phyloP scores from a whole-genome alignment of 2,113 vertebrate genomes.

The Atractosteus spatula region DNA sequence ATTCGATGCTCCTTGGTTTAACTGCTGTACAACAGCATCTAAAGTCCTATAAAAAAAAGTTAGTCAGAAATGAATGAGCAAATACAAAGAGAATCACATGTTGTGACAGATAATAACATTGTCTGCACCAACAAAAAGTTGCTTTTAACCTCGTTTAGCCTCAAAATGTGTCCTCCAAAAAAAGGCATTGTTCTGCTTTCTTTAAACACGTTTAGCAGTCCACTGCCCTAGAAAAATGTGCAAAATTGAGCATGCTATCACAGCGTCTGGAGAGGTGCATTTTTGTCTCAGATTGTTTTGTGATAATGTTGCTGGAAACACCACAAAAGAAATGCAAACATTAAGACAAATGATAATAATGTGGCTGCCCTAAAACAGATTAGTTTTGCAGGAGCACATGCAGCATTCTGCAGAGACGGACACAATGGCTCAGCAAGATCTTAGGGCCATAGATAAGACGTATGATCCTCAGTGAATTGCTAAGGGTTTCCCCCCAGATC shows the following conservation, averaged over 20 bases:
- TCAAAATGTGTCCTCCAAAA: conserved; percentile 63
- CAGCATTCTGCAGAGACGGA: not conserved
- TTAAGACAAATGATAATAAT: conserved; percentile 14
- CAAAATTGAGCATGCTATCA: conserved; percentile 19
- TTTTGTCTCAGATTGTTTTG: conserved; percentile 32
- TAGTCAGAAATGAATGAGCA: conserved; percentile 66
- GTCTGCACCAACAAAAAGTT: conserved; percentile 52
- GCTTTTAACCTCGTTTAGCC: conserved; percentile 71
- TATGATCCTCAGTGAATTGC: not conserved
- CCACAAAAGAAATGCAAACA: conserved; percentile 30
- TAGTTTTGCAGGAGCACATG: conserved; percentile 19
- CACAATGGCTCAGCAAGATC: too few species aligned
- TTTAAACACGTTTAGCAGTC: conserved; percentile 50
- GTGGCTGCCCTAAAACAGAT: conserved; percentile 22
- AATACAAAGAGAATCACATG: conserved; percentile 76
- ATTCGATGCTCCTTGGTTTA: conserved; percentile 81
- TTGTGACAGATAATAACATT: conserved; percentile 68
- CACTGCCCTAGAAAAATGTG: conserved; percentile 24
- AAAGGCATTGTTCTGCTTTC: conserved; percentile 44
- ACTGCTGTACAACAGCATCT: conserved; percentile 83
- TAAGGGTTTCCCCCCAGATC: not conserved
- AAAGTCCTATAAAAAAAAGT: conserved; percentile 74
- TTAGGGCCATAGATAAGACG: not conserved
- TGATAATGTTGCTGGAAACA: conserved; percentile 28
- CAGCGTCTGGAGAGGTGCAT: conserved; percentile 11